Evolutionary conservation across 2,113 vertebrate species (phyloP), one percentile per base, ranked within the genome.

Genomic region (Grantiella picta): DNA sequence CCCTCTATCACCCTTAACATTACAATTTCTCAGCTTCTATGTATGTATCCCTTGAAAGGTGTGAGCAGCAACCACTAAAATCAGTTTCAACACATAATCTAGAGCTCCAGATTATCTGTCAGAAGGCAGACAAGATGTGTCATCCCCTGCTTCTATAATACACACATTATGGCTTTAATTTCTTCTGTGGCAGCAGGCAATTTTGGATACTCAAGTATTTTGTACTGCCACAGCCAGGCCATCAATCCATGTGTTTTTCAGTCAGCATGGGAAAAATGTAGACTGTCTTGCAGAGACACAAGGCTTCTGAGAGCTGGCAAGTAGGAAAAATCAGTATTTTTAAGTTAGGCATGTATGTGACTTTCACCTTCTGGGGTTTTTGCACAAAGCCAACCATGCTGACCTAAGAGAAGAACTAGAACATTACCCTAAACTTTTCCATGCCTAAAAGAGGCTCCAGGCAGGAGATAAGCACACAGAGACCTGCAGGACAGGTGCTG

Each of bases 181-280:
- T 92, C 66, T 53, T 90, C 84, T 57, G 24, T 29, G 52, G 82
- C 89, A 96, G 86, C 65, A 92, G 49, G 71, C 38, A 94, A 92
- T 95, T 92, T 95, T 72, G 82, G 87, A 65, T 78, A 75, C 76
- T 85, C 57, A 72, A 63, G 70, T 50, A 89, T 75, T 95, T 93
- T 70, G 44, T 81, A 36, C 52, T 73, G 54, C 47, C 25, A 27
- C 5, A 10, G 70, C 42, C 66, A 85, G 44, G 52, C 35, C 87
- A 89, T 83, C 75, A 85, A 84, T 81, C 44, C 53, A 20, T 2
- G 8, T 44, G 49, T 56, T 93, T 90, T 96, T 59, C 61, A 93
- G 70, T n/a, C 71, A 86, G 44, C 21, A 69, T 25, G 29, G 72
- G 59, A 63, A 77, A 91, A 93, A 53, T 2, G 0, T 17, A 77